Conservation (phyloP, 2,797 vertebrate species). For the Pogonophryne albipinna region DNA sequence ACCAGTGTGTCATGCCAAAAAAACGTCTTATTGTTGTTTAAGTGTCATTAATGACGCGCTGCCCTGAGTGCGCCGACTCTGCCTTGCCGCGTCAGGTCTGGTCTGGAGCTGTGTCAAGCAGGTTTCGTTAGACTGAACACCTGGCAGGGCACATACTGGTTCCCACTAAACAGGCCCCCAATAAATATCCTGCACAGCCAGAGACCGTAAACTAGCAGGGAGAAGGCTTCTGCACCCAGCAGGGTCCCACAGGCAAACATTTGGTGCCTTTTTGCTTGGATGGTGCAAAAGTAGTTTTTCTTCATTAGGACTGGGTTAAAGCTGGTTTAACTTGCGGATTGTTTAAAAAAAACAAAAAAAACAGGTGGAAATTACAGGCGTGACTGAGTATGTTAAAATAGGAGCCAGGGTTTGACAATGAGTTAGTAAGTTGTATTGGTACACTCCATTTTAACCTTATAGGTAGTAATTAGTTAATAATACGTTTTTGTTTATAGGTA, state of each 20-base stretch:
- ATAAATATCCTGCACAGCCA: constrained; percentile 85
- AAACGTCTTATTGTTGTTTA: constrained; percentile 54
- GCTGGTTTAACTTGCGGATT: constrained; percentile 50
- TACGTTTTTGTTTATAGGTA: background rate
- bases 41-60: constrained; percentile 53
- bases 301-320: constrained; percentile 70
- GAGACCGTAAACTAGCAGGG: constrained; percentile 79
- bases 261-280: constrained; percentile 73
- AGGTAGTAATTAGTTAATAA: background rate
- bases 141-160: constrained; percentile 65
- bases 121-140: constrained; percentile 72
- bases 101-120: constrained; percentile 49
- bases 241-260: constrained; percentile 77
- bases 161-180: constrained; percentile 76
- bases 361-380: constrained; percentile 23
- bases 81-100: constrained; percentile 43
- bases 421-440: constrained; percentile 15
- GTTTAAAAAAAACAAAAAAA: constrained; percentile 49
- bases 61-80: constrained; percentile 35
- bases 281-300: constrained; percentile 69
- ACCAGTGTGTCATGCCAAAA: constrained; percentile 22
- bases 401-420: constrained; percentile 19
- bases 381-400: constrained; percentile 29
- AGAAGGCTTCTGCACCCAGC: constrained; percentile 75
- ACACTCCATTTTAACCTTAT: constrained; percentile 4